Conservation (phyloP, 64 coral and sea anemone genomes). For the Actinia equina region DNA sequence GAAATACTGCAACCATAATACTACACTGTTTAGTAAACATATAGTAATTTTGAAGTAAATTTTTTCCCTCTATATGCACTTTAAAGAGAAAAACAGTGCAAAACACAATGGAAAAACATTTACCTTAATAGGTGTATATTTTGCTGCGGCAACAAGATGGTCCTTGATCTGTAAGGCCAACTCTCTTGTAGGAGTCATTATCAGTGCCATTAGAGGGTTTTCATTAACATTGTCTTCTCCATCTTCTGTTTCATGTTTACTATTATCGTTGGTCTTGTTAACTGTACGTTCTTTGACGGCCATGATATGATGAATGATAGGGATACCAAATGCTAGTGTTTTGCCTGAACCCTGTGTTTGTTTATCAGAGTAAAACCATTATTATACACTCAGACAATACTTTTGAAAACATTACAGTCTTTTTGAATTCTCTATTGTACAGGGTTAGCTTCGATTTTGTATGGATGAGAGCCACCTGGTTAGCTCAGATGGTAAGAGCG, state of each 20-base stretch:
- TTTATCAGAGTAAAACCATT: background rate
- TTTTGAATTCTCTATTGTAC: too few species aligned
- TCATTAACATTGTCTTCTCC: background rate
- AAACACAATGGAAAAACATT: background rate
- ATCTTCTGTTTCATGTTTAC: background rate
- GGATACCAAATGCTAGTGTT: slow-evolving; percentile 92
- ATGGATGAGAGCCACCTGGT: too few species aligned
- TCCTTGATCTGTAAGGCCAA: slow-evolving; percentile 83
- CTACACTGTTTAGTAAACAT: too few species aligned
- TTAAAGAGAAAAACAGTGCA: too few species aligned
- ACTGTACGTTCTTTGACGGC: background rate
- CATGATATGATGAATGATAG: slow-evolving; percentile 75
- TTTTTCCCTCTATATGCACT: too few species aligned
- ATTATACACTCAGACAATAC: too few species aligned
- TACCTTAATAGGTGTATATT: slow-evolving; percentile 63
- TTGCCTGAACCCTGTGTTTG: slow-evolving; percentile 81
- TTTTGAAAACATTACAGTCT: too few species aligned
- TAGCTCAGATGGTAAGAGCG: too few species aligned
- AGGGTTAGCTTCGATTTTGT: too few species aligned
- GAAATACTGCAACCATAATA: too few species aligned
- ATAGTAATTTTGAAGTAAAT: too few species aligned
- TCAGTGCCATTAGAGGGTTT: slow-evolving; percentile 55
- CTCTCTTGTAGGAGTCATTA: slow-evolving; percentile 93
- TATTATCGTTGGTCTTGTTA: background rate
- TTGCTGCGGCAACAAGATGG: slow-evolving; percentile 68